phyloP scores from a whole-genome alignment of 2,888 invertebrate species.

The Hylaea fasciaria region DNA sequence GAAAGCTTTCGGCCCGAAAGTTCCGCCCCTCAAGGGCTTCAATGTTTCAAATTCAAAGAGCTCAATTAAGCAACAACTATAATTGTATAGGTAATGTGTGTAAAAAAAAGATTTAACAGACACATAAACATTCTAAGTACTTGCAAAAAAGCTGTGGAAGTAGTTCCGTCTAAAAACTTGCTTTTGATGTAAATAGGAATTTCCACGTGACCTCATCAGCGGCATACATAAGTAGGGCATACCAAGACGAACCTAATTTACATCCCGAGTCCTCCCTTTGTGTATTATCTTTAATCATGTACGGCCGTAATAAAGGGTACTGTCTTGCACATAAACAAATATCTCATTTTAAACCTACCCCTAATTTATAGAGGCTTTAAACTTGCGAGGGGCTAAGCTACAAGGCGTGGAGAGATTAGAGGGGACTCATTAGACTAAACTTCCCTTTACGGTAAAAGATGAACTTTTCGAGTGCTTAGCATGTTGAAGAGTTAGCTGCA shows the following conservation, averaged over 20 bases:
- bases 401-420: conserved; percentile 49
- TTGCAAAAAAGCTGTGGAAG: too few relatives aligned
- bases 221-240: conserved; percentile 25
- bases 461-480: conserved; percentile 33
- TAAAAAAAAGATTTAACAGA: too few relatives aligned
- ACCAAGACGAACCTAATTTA: conserved; percentile 40
- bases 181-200: not conserved
- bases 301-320: conserved; percentile 40
- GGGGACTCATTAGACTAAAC: conserved; percentile 46
- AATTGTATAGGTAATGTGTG: too few relatives aligned
- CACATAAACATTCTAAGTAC: too few relatives aligned
- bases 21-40: too few relatives aligned
- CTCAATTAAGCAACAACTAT: too few relatives aligned
- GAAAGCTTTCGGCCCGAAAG: too few relatives aligned
- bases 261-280: conserved; percentile 39
- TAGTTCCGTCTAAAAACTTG: too few relatives aligned
- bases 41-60: too few relatives aligned
- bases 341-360: conserved; percentile 47
- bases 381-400: conserved; percentile 43
- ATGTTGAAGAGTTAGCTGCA: conserved; percentile 1
- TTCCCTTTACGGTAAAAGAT: conserved; percentile 27
- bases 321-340: conserved; percentile 42
- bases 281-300: conserved; percentile 42
- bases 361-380: conserved; percentile 52
- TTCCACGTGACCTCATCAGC: conserved; percentile 27